Percentiles rank a stretch among this genome's conserved stretches.
Evolutionary conservation across 1,140 invertebrate genomes (phyloP).

Genomic region (Copidosoma floridanum): DNA sequence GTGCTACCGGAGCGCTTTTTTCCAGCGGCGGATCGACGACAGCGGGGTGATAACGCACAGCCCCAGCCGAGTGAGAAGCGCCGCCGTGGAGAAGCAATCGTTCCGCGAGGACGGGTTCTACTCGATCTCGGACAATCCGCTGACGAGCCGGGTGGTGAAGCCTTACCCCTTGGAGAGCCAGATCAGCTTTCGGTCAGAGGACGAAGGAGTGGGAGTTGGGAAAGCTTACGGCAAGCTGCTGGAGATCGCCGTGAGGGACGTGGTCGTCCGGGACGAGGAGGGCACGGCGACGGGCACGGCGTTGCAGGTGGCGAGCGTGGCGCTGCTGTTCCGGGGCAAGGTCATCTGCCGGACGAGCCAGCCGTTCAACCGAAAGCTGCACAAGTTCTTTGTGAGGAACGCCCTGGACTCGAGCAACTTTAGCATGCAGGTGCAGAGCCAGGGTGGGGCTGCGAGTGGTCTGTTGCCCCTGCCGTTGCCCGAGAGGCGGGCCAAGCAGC

Average conservation of each 20-base stretch:
- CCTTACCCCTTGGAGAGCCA: conserved; percentile 34
- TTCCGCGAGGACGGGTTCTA: conserved; percentile 46
- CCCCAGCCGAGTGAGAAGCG: conserved; percentile 11
- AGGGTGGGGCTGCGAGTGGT: conserved; percentile 31
- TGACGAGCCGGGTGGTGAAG: conserved; percentile 41
- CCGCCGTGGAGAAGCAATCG: conserved; percentile 1
- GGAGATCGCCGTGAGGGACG: conserved; percentile 47
- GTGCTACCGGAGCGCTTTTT: conserved; percentile 12
- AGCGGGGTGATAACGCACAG: conserved; percentile 32
- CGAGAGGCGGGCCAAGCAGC: conserved; percentile 37
- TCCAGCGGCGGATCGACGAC: conserved; percentile 20
- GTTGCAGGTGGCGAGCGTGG: conserved; percentile 36
- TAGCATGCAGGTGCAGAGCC: conserved; percentile 37
- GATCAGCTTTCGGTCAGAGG: conserved; percentile 28
- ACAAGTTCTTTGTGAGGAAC: conserved; percentile 45
- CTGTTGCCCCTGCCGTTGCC: conserved; percentile 48
- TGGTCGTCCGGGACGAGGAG: conserved; percentile 27
- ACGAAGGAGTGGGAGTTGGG: too few species aligned
- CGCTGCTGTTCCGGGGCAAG: conserved; percentile 43
- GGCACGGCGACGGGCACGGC: too few species aligned
- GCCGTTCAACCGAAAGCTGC: conserved; percentile 49
- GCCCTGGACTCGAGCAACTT: conserved; percentile 38
- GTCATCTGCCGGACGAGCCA: conserved; percentile 39
- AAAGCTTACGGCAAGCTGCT: conserved; percentile 40
- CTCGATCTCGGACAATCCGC: conserved; percentile 33